Evolutionary conservation across 2,888 invertebrate genomes (phyloP), one percentile per base, ranked within the genome.

Genomic region (Trachelus stipa): DNA sequence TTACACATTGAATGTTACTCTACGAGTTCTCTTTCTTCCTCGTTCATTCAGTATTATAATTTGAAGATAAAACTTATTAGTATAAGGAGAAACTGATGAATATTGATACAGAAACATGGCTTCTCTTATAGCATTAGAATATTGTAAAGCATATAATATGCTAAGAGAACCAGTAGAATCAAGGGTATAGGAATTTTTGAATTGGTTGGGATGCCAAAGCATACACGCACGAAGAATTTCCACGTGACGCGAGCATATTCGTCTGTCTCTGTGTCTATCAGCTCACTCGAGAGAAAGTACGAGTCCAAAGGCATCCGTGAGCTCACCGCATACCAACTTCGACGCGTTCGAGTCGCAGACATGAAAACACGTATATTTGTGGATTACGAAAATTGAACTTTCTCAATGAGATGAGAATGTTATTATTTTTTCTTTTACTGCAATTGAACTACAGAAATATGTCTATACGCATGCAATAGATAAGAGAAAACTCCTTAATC

Each of bases 221-320:
- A 56, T 56, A 23, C 23, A 56, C 56, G 23, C 56, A 56, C 56
- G 9, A 56, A 56, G 56, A 56, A 56, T 56, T 56, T 56, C 9
- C 40, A 15, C 23, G 56, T 23, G 56, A 23, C 23, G 9, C 56
- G 23, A 23, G 56, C 56, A 23, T 56, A 56, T 56, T 6, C 23
- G 23, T 56, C 56, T 56, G 56, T 9, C 56, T 56, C 56, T 56
- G 56, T 56, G 56, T 56, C 56, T 56, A 56, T 56, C 56, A 56
- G 56, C 23, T 56, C 56, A 56, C 23, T 56, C 56, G 56, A 82
- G 87, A 84, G 87, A 87, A 87, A 88, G 87, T 88, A 83, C 82
- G 79, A 73, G 78, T 77, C 75, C 76, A 74, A 75, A 83, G 84
- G 82, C 81, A 82, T 83, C 80, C 80, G 77, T 77, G 79, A 81